phyloP scores from a whole-genome alignment of 1,140 invertebrate genomes.

The Drosophila kohkoa region DNA sequence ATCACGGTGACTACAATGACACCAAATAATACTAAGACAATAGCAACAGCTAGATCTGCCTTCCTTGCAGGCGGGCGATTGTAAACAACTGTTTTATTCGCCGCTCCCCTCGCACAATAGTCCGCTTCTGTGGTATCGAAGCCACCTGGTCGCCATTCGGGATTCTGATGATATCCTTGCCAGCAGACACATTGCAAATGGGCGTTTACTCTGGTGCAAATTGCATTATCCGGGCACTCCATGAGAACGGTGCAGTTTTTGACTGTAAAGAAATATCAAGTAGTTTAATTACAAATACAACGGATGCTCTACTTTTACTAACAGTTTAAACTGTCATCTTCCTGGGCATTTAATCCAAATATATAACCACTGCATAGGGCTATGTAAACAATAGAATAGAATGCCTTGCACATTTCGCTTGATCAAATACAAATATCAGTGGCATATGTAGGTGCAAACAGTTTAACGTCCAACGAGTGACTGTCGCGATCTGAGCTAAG shows the following conservation, averaged over 20 bases:
- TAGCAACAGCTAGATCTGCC: constrained; percentile 37
- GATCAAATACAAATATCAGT: constrained; percentile 15
- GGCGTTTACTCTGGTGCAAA: constrained; percentile 30
- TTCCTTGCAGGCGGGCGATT: constrained; percentile 12
- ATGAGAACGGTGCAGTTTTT: constrained; percentile 26
- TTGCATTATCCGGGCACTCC: constrained; percentile 36
- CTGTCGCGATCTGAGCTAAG: constrained; percentile 15
- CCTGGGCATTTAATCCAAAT: constrained; percentile 4
- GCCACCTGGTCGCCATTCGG: constrained; percentile 3
- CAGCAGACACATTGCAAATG: constrained; percentile 37
- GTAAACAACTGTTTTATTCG: constrained; percentile 33
- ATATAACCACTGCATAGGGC: constrained; percentile 10
- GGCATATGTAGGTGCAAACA: constrained; percentile 23
- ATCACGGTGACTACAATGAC: constrained; percentile 36
- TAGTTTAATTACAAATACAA: not conserved
- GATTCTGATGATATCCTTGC: constrained; percentile 36
- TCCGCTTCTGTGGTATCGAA: constrained; percentile 24
- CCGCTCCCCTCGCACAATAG: constrained; percentile 20
- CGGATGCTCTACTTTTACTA: constrained; percentile 3
- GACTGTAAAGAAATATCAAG: constrained; percentile 10
- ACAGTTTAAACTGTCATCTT: constrained; percentile 12
- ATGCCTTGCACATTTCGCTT: constrained; percentile 41
- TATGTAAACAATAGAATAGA: constrained; percentile 33
- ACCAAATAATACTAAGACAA: constrained; percentile 43
- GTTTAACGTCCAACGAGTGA: constrained; percentile 7